Evolutionary conservation across 2,113 vertebrate genomes (phyloP).

Genomic region (Hymenochirus boettgeri): DNA sequence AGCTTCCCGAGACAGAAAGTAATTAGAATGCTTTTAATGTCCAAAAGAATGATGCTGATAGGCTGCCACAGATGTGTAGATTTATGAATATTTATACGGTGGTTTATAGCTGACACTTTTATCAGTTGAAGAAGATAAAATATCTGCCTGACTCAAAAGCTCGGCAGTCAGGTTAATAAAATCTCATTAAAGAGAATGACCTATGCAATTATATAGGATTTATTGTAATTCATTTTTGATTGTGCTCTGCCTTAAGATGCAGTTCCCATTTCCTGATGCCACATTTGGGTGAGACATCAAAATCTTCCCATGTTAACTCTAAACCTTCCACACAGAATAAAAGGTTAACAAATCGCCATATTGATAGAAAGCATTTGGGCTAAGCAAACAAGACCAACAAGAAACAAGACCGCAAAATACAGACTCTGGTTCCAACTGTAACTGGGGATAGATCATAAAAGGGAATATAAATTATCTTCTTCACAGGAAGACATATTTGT

Average conservation of each 20-base stretch:
- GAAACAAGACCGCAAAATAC: not conserved
- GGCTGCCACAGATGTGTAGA: slow-evolving; percentile 93
- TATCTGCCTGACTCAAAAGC: slow-evolving; percentile 86
- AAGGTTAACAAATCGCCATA: slow-evolving; percentile 49
- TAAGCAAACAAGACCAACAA: not conserved
- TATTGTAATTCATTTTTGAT: slow-evolving; percentile 92
- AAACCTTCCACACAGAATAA: slow-evolving; percentile 61
- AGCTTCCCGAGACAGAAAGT: slow-evolving; percentile 80
- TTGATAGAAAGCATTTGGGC: not conserved
- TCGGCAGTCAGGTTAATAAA: slow-evolving; percentile 94
- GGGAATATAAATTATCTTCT: not conserved
- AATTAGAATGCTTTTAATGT: slow-evolving; percentile 86
- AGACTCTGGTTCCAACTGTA: not conserved
- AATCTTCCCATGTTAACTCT: slow-evolving; percentile 70
- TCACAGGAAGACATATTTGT: too few species aligned
- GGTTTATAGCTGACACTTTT: slow-evolving; percentile 86
- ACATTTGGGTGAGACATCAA: slow-evolving; percentile 76
- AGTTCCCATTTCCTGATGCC: slow-evolving; percentile 80
- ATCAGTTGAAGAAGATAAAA: slow-evolving; percentile 95
- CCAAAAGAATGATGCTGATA: slow-evolving; percentile 82
- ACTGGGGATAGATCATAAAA: not conserved
- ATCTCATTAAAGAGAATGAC: slow-evolving; percentile 99
- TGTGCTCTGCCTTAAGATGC: slow-evolving; percentile 83
- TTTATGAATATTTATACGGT: slow-evolving; percentile 98
- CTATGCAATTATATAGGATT: slow-evolving; percentile 93